Base-by-base conservation (phyloP, 2,113 vertebrate species). In the Hoplias malabaricus region DNA sequence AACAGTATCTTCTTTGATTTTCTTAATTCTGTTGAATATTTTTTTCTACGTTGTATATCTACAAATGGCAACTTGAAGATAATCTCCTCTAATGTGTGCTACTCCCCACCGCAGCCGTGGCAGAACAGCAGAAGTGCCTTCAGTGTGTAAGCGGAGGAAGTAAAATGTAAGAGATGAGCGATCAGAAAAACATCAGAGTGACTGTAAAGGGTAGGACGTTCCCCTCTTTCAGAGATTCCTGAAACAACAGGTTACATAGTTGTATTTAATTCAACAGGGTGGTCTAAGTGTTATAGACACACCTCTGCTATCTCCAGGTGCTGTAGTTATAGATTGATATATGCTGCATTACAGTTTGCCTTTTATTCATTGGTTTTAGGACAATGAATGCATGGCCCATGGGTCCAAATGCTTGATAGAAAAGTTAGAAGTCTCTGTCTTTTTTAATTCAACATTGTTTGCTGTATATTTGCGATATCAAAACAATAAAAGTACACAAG, bases 101-200 rank as follows among this genome's bases (percentile, higher is more conserved):
- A 14, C 43, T 27, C 57, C 29, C 50, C 33, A 31, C 59, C 63
- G 50, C 46, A 31, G 7, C 74, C 63, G 56, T 67, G 73, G 50
- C 38, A 67, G 46, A 62, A n/a, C 75, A 76, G 67, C 53, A 59
- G 43, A 71, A 83, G 81, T 91, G 92, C 92, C 92, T 93, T 91
- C 87, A 84, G 25, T 71, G 48, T 54, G 38, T 77, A 43, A 42
- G 68, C 10, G 53, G 14, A 63, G 14, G 43, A 23, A 59, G n/a
- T 5, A 68, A 31, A n/a, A 36, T 27, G 6, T 11, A 12, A 19
- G 23, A 21, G 6, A 16, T 48, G 46, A n/a, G 46, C 2, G 46
- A 48, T 5, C 4, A 5, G 46, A 48, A 57, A 57, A 23, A 16
- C 33, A 46, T 53, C 43, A 25, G 59, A 66, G 21, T 21, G 2